Conservation (phyloP, 2,888 invertebrate species). For the Agrotis puta region DNA sequence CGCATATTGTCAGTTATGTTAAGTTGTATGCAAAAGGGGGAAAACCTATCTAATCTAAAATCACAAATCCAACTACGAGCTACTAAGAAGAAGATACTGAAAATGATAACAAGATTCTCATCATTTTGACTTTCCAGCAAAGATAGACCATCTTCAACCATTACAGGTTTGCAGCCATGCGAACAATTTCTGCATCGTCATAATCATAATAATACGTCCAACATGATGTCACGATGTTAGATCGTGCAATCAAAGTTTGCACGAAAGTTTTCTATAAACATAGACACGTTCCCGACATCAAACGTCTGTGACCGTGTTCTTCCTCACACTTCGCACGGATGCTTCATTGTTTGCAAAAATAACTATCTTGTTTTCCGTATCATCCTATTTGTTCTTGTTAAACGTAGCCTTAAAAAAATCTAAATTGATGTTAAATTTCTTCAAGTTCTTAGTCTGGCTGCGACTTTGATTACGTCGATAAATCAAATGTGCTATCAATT, state of each 20-base stretch:
- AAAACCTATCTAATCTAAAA: too few relatives aligned
- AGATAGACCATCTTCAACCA: not conserved
- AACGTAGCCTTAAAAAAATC: not conserved
- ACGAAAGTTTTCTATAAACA: constrained; percentile 51
- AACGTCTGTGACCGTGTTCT: constrained; percentile 25
- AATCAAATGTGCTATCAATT: too few relatives aligned
- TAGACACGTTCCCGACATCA: constrained; percentile 33
- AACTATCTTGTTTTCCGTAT: too few relatives aligned
- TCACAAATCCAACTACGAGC: too few relatives aligned
- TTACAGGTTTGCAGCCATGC: constrained; percentile 19
- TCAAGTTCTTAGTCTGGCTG: too few relatives aligned
- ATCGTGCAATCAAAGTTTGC: constrained; percentile 54
- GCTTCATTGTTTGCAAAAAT: not conserved
- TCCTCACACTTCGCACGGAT: constrained; percentile 23
- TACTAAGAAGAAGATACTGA: too few relatives aligned
- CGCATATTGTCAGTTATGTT: too few relatives aligned
- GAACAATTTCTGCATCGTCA: constrained; percentile 28
- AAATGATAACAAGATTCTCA: not conserved
- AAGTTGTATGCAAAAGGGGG: too few relatives aligned
- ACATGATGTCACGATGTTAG: constrained; percentile 50
- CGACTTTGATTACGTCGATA: too few relatives aligned
- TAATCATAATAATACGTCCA: constrained; percentile 51
- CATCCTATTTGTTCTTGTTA: too few relatives aligned
- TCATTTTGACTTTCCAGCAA: not conserved
- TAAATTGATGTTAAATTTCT: too few relatives aligned